phyloP scores from a whole-genome alignment of 2,888 invertebrate species.

The Dynastes maya region DNA sequence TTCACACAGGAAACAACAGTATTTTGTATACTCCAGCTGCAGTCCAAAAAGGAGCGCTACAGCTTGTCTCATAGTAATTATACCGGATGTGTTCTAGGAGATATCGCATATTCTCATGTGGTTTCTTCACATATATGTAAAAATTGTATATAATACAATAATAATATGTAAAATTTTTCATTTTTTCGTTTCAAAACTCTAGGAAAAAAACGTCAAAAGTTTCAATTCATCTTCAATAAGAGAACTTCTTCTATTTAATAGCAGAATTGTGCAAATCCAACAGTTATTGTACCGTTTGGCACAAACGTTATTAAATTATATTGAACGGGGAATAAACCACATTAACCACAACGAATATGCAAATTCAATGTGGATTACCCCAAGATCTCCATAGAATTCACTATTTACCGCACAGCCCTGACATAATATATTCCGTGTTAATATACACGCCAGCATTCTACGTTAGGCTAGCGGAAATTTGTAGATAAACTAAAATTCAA shows the following conservation, averaged over 20 bases:
- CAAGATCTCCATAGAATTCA: slow-evolving; percentile 6
- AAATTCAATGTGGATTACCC: slow-evolving; percentile 3
- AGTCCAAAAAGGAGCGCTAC: too few species aligned
- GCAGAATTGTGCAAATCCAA: neutral
- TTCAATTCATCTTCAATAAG: too few species aligned
- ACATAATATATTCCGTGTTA: neutral
- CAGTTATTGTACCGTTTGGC: neutral
- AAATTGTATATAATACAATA: too few species aligned
- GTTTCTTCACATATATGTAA: too few species aligned
- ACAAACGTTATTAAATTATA: slow-evolving; percentile 11
- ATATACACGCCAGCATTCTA: neutral
- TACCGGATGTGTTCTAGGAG: too few species aligned
- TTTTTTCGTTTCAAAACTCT: too few species aligned
- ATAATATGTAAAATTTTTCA: too few species aligned
- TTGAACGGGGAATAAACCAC: slow-evolving; percentile 16
- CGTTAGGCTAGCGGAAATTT: neutral
- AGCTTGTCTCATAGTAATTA: too few species aligned
- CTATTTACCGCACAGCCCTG: slow-evolving; percentile 7
- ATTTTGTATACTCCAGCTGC: too few species aligned
- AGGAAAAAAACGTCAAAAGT: too few species aligned
- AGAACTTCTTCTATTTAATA: neutral
- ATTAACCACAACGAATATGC: slow-evolving; percentile 29
- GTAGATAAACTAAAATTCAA: neutral
- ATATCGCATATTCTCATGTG: too few species aligned
- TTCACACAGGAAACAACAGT: too few species aligned